Evolutionary conservation across 1,140 invertebrate genomes (phyloP).

Genomic region (Ceratoteleas bidentatus): DNA sequence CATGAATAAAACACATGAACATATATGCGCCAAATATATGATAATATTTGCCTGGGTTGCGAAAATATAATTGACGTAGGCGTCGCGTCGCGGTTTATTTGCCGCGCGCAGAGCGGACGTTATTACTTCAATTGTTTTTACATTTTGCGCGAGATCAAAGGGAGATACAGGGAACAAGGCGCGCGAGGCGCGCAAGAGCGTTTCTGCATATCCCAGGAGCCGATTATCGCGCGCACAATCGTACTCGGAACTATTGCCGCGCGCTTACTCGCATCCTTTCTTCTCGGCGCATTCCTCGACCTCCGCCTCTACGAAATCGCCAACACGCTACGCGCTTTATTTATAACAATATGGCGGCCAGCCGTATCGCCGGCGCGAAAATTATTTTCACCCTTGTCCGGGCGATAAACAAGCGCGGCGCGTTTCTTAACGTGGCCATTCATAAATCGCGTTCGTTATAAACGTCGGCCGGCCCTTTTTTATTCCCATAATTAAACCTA

Average conservation of each 20-base stretch:
- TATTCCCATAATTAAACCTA: no score
- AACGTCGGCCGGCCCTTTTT: no score
- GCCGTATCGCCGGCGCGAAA: conserved; percentile 36
- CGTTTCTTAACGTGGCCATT: neutral
- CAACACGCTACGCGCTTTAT: conserved; percentile 63
- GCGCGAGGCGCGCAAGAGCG: conserved; percentile 67
- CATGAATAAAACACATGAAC: no score
- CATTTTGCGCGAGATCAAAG: conserved; percentile 69
- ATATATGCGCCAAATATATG: no score
- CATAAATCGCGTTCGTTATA: no score
- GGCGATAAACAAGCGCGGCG: conserved; percentile 8
- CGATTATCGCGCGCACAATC: conserved; percentile 74
- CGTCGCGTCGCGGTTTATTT: conserved; percentile 46
- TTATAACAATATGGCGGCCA: conserved; percentile 55
- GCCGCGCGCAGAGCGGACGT: conserved; percentile 62
- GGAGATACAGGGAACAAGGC: conserved; percentile 68
- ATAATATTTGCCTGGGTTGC: no score
- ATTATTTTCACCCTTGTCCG: conserved; percentile 34
- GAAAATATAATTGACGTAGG: conserved; percentile 60
- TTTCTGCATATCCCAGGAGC: conserved; percentile 74
- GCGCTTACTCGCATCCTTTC: conserved; percentile 60
- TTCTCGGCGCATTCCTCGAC: conserved; percentile 61
- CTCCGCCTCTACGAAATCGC: conserved; percentile 59
- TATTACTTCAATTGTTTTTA: conserved; percentile 72
- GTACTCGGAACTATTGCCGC: conserved; percentile 71